Evolutionary conservation across 2,888 invertebrate species (phyloP).

Genomic region (Eudemis profundana): DNA sequence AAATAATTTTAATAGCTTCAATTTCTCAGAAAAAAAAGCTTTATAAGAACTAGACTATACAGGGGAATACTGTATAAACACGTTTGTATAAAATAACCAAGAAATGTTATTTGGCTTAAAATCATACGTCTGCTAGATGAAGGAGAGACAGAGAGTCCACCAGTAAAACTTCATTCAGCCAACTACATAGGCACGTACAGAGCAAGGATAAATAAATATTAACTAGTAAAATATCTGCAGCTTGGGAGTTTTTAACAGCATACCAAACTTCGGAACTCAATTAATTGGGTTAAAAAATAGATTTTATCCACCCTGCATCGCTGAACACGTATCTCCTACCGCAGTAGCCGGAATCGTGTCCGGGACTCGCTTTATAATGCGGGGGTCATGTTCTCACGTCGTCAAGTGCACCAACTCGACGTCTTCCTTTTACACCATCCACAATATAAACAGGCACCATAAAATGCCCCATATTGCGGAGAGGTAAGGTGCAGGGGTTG

Average conservation of each 20-base stretch:
- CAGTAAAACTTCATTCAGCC: no score
- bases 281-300: conserved; percentile 1
- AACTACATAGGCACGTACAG: no score
- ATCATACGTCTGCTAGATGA: no score
- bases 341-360: conserved; percentile 43
- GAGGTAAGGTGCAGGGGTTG: conserved; percentile 22
- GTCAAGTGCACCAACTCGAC: conserved; percentile 39
- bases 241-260: no score
- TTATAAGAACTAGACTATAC: not conserved
- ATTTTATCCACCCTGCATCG: not conserved
- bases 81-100: no score
- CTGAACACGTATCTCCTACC: conserved; percentile 23
- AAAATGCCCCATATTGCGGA: conserved; percentile 21
- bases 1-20: not conserved
- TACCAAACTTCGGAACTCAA: not conserved
- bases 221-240: no score
- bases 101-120: no score
- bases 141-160: no score
- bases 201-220: no score
- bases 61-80: not conserved
- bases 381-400: conserved; percentile 48
- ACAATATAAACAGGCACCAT: conserved; percentile 15
- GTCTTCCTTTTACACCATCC: conserved; percentile 40
- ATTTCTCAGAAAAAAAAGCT: not conserved
- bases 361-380: conserved; percentile 43